Evolutionary conservation across 2,113 vertebrate species (phyloP).

Genomic region (Osmerus mordax): DNA sequence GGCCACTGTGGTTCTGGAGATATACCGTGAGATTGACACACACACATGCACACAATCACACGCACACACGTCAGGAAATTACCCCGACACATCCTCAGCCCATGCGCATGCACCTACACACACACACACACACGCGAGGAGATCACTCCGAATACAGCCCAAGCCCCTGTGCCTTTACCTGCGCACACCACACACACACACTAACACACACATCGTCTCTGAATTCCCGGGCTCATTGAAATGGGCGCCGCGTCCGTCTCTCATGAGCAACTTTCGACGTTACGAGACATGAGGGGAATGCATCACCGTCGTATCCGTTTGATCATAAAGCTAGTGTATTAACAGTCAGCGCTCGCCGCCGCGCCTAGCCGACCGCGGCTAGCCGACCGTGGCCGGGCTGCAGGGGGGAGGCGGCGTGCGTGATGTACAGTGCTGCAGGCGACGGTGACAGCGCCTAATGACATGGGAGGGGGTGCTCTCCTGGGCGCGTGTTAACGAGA

Average conservation of each 20-base stretch:
- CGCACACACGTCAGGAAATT: not conserved
- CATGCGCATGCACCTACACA: not conserved
- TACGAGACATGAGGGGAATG: constrained; percentile 31
- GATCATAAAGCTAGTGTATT: constrained; percentile 38
- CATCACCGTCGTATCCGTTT: constrained; percentile 34
- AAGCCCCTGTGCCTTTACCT: not conserved
- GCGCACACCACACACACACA: not conserved
- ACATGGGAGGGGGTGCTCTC: not conserved
- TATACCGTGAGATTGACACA: constrained; percentile 85
- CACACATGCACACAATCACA: not conserved
- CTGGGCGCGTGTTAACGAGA: not conserved
- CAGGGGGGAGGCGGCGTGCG: not conserved
- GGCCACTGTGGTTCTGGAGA: constrained; percentile 94
- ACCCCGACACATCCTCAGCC: not conserved
- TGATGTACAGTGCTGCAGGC: not conserved
- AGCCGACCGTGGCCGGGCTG: constrained; percentile 2
- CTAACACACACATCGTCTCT: not conserved
- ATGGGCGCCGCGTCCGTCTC: not conserved
- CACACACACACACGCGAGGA: not conserved
- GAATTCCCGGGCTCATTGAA: not conserved
- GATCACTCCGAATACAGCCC: not conserved
- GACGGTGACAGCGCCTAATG: not conserved
- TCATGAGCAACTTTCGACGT: constrained; percentile 15
- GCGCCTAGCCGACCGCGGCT: constrained; percentile 19
- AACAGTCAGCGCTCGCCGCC: constrained; percentile 22